Percentiles rank a stretch among this genome's conserved stretches.
Evolutionary conservation across 1,140 invertebrate species (phyloP).

Genomic region (Zaprionus camerounensis): DNA sequence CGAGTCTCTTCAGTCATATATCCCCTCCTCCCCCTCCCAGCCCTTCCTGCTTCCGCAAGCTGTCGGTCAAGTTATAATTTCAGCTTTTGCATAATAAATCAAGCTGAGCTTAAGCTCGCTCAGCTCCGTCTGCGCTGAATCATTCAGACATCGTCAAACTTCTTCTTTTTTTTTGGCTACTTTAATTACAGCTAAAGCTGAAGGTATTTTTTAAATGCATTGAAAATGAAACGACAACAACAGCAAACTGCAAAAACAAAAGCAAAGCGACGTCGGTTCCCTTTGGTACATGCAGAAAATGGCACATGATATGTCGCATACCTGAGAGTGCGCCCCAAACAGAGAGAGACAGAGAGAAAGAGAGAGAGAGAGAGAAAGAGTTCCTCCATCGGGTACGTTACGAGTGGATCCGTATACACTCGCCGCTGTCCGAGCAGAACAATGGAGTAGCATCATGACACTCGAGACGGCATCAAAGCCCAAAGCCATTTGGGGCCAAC

Average conservation of each 20-base stretch:
- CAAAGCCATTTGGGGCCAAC: slow-evolving; percentile 43
- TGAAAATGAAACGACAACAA: slow-evolving; percentile 19
- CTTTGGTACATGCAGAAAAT: slow-evolving; percentile 63
- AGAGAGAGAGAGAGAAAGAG: neutral
- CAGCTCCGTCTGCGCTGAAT: slow-evolving; percentile 24
- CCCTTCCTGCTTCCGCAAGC: slow-evolving; percentile 5
- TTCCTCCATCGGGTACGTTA: neutral
- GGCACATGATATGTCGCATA: slow-evolving; percentile 80
- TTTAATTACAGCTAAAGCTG: slow-evolving; percentile 69
- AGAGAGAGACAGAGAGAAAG: no score
- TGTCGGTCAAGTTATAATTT: slow-evolving; percentile 53
- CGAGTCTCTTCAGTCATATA: slow-evolving; percentile 9
- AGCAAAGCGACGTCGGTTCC: slow-evolving; percentile 53
- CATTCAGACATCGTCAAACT: slow-evolving; percentile 12
- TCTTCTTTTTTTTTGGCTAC: slow-evolving; percentile 42
- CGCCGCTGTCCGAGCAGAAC: slow-evolving; percentile 30
- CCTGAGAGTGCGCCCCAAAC: slow-evolving; percentile 49
- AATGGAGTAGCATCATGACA: slow-evolving; percentile 64
- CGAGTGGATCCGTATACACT: neutral
- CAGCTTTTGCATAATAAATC: slow-evolving; percentile 81
- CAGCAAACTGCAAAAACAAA: slow-evolving; percentile 45
- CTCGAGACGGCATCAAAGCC: slow-evolving; percentile 66
- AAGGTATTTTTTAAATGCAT: slow-evolving; percentile 74
- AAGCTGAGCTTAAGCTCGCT: slow-evolving; percentile 53
- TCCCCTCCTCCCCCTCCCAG: neutral